phyloP scores from a whole-genome alignment of 2,888 invertebrate genomes.

The Eristalis pertinax region DNA sequence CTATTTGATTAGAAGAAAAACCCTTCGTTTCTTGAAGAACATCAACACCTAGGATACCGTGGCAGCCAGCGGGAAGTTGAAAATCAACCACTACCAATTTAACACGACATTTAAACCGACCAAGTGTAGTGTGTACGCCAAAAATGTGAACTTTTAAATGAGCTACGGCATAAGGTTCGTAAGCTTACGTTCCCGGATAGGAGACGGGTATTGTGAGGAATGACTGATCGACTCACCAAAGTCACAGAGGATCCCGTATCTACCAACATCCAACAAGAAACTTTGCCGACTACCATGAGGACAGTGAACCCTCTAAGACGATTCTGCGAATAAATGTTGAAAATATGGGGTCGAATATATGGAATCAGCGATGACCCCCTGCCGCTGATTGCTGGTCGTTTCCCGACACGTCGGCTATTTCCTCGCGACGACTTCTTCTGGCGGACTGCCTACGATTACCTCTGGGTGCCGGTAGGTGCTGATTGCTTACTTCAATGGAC shows the following conservation, averaged over 20 bases:
- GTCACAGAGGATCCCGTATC: conserved; percentile 28
- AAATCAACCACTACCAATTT: conserved; percentile 28
- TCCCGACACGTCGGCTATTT: conserved; percentile 21
- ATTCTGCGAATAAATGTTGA: conserved; percentile 18
- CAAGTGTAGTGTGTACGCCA: conserved; percentile 14
- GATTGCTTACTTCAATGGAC: conserved; percentile 9
- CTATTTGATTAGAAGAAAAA: conserved; percentile 16
- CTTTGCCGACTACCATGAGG: neutral
- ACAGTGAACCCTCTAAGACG: conserved; percentile 9
- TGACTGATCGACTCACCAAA: conserved; percentile 22
- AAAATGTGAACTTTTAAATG: conserved; percentile 7
- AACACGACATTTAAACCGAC: conserved; percentile 12
- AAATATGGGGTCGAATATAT: conserved; percentile 32
- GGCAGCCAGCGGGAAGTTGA: conserved; percentile 11
- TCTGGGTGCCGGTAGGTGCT: neutral
- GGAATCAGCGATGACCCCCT: conserved; percentile 29
- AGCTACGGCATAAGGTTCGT: conserved; percentile 7
- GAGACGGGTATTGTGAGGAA: conserved; percentile 16
- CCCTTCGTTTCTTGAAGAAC: conserved; percentile 19
- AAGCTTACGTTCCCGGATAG: neutral
- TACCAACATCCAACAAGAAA: neutral
- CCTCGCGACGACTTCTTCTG: neutral
- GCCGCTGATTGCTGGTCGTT: conserved; percentile 35
- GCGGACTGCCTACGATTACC: neutral
- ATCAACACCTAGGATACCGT: conserved; percentile 34